Percentiles rank a stretch among this genome's conserved stretches.
These are phyloP conservation scores for Dipodomys ordii DNA, from an alignment of 2,113 vertebrate species.

Conservation along the genomic window DNA sequence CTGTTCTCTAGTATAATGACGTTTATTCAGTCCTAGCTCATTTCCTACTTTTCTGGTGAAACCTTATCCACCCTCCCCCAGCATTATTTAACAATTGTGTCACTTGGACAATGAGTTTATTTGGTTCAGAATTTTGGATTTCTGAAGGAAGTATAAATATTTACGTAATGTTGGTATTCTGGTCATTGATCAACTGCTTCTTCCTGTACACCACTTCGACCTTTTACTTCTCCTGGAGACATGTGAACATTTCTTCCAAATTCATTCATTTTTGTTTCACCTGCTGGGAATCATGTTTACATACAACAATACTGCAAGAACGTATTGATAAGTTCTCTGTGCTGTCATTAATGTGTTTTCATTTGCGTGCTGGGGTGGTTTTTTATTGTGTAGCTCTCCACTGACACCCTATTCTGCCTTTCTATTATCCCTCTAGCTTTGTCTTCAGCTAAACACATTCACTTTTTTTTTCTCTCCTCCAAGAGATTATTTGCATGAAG, in stretches of 20 bases:
- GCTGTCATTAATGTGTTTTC: slow-evolving; percentile 79
- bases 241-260: slow-evolving; percentile 56
- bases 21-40: slow-evolving; percentile 75
- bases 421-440: slow-evolving; percentile 83
- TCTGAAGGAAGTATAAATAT: slow-evolving; percentile 64
- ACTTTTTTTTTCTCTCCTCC: slow-evolving; percentile 67
- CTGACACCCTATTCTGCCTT: slow-evolving; percentile 80
- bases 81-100: slow-evolving; percentile 64
- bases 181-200: slow-evolving; percentile 23
- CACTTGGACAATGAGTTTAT: slow-evolving; percentile 69
- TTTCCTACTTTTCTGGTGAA: slow-evolving; percentile 78
- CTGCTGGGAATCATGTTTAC: slow-evolving; percentile 75
- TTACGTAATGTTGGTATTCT: slow-evolving; percentile 38
- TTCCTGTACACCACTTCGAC: not conserved
- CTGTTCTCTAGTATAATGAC: slow-evolving; percentile 76
- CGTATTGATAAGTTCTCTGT: slow-evolving; percentile 78
- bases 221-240: slow-evolving; percentile 43
- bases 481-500: slow-evolving; percentile 85
- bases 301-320: slow-evolving; percentile 69
- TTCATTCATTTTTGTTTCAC: slow-evolving; percentile 77
- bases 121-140: slow-evolving; percentile 70
- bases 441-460: slow-evolving; percentile 82
- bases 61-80: slow-evolving; percentile 37
- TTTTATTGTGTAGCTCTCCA: slow-evolving; percentile 76
- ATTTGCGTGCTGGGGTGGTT: slow-evolving; percentile 59